These are phyloP conservation scores for Luffia ferchaultella DNA, from an alignment of 2,888 invertebrate genomes.

Conservation along the genomic window DNA sequence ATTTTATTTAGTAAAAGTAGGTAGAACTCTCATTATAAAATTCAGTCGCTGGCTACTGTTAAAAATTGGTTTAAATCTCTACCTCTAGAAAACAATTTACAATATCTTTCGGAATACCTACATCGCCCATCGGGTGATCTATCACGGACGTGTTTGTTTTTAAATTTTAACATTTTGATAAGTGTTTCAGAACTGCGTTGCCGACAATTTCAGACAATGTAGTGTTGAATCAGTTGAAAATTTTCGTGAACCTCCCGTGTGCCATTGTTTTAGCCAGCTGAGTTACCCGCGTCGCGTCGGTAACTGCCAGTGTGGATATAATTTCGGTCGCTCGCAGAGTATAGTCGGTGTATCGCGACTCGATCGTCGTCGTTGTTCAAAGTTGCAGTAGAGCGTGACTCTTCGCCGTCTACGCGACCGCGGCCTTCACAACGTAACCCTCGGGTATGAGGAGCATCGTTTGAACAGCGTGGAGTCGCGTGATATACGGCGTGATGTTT, in stretches of 20 bases:
- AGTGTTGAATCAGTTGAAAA: constrained; percentile 21
- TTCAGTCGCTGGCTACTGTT: constrained; percentile 61
- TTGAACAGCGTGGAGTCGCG: neutral
- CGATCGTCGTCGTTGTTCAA: constrained; percentile 24
- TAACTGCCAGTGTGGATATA: constrained; percentile 14
- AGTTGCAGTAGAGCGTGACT: constrained; percentile 34
- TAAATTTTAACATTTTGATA: neutral
- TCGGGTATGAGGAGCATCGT: neutral
- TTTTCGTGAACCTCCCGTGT: constrained; percentile 46
- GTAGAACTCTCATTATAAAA: constrained; percentile 51
- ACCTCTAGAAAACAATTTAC: constrained; percentile 56
- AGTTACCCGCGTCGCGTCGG: constrained; percentile 33
- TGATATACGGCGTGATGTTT: constrained; percentile 21
- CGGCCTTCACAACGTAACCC: constrained; percentile 11
- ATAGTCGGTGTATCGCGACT: constrained; percentile 25
- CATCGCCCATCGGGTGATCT: constrained; percentile 28
- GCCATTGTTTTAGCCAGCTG: constrained; percentile 51
- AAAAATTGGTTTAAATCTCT: constrained; percentile 47
- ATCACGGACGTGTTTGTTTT: constrained; percentile 26
- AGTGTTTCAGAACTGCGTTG: neutral
- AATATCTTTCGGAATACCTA: constrained; percentile 19
- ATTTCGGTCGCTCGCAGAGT: constrained; percentile 41
- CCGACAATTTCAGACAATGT: constrained; percentile 19
- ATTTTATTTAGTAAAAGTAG: constrained; percentile 47
- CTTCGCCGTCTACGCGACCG: constrained; percentile 11